Base-by-base conservation (phyloP, 1,140 invertebrate species). In the Aradophagus sp. region DNA sequence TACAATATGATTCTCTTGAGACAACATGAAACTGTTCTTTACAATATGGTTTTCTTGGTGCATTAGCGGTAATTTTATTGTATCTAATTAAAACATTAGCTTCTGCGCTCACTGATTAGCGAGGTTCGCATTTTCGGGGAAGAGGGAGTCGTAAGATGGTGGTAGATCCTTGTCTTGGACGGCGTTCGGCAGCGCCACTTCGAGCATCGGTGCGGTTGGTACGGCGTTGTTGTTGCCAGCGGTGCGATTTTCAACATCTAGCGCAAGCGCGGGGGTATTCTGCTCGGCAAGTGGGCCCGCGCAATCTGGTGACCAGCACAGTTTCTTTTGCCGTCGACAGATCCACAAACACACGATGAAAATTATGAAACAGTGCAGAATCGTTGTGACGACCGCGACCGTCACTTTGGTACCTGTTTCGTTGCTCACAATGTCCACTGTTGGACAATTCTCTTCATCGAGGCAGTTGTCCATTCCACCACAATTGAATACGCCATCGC, bases 61-160 rank as follows among this genome's bases (percentile, higher is more conserved):
- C n/a, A n/a, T n/a, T n/a, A n/a, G n/a, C n/a, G n/a, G n/a, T n/a
- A n/a, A n/a, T n/a, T n/a, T n/a, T n/a, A n/a, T n/a, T n/a, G n/a
- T 52, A 52, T 38, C 38, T 62, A 65, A 65, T 42, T 65, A 66
- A 66, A 58, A 66, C 62, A 58, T 66, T 66, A 66, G 52, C 6
- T 11, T n/a, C 13, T 16, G 20, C 12, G 35, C 42, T 76, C 73
- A 79, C 41, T 73, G 74, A 52, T 73, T 73, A 15, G 71, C 32
- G 38, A 68, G 73, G 47, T 74, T 74, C 13, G 74, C 34, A 26
- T 76, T 75, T 68, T 83, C 77, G 0, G 84, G 84, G 58, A 85
- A 86, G 17, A 86, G 67, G 1, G 84, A 86, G 47, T 86, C 81
- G 14, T 86, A 86, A 41, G 83, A 85, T 3, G 84, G 84, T 2